Percentiles rank a stretch among this genome's conserved stretches.
Evolutionary conservation across 2,797 vertebrate species (phyloP).

Genomic region (Oreonectes daqikongensis): DNA sequence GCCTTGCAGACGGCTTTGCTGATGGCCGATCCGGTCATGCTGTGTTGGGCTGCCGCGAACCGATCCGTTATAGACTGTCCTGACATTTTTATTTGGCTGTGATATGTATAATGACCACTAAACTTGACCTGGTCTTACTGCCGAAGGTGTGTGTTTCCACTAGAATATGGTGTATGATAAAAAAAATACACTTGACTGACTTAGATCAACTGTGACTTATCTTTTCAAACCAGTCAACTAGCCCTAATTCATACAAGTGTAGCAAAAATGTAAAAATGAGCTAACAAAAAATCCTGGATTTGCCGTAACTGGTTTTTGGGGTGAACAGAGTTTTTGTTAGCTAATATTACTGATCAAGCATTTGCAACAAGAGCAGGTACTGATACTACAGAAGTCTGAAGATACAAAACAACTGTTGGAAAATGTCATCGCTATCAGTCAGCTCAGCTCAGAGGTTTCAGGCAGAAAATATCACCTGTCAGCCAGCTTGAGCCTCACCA

Average conservation of each 20-base stretch:
- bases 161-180: background rate
- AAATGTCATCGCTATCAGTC: slow-evolving; percentile 73
- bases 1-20: slow-evolving; percentile 90
- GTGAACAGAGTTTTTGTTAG: slow-evolving; percentile 73
- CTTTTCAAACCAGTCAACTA: slow-evolving; percentile 3
- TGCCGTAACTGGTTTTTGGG: slow-evolving; percentile 52
- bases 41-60: slow-evolving; percentile 93
- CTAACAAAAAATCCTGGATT: slow-evolving; percentile 42
- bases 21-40: slow-evolving; percentile 90
- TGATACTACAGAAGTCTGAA: slow-evolving; percentile 66
- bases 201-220: background rate
- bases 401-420: slow-evolving; percentile 64
- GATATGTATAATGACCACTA: background rate
- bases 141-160: background rate
- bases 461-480: slow-evolving; percentile 42
- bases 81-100: slow-evolving; percentile 75
- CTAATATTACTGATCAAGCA: slow-evolving; percentile 74
- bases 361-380: slow-evolving; percentile 72
- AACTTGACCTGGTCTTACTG: slow-evolving; percentile 21
- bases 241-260: background rate
- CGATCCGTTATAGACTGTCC: slow-evolving; percentile 91
- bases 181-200: slow-evolving; percentile 9
- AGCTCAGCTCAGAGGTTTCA: slow-evolving; percentile 35
- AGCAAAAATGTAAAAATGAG: slow-evolving; percentile 49
- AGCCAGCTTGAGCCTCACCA: slow-evolving; percentile 18